Percentiles rank a stretch among this genome's conserved stretches.
Evolutionary conservation across 2,797 vertebrate genomes (phyloP).

Genomic region (Rhinogobio ventralis): DNA sequence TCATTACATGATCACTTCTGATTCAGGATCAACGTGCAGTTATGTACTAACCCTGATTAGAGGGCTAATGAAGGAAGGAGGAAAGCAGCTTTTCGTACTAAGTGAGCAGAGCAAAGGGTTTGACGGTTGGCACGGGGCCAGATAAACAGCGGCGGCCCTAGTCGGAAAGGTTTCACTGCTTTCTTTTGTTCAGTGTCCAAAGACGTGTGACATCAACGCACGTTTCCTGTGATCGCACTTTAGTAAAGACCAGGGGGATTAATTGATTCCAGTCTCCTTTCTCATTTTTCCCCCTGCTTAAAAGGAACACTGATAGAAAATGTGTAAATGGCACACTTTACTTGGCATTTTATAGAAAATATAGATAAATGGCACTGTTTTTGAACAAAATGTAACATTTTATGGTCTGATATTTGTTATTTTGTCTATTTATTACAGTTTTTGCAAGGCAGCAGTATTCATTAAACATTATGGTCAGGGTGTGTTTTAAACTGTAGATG

Average conservation of each 20-base stretch:
- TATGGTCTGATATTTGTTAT: neutral
- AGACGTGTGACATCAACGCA: slow-evolving; percentile 52
- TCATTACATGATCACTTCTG: slow-evolving; percentile 52
- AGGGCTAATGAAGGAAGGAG: slow-evolving; percentile 60
- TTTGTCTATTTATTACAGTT: neutral
- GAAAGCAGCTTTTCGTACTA: slow-evolving; percentile 58
- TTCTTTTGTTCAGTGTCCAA: slow-evolving; percentile 56
- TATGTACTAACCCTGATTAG: slow-evolving; percentile 57
- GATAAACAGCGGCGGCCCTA: slow-evolving; percentile 47
- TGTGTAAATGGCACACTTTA: neutral
- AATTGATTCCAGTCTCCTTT: slow-evolving; percentile 41
- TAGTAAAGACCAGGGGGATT: slow-evolving; percentile 50
- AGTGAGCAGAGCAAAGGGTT: slow-evolving; percentile 52
- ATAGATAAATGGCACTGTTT: neutral
- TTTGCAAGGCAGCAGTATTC: neutral
- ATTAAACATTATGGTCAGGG: neutral
- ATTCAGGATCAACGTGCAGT: slow-evolving; percentile 47
- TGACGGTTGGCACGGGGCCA: slow-evolving; percentile 50
- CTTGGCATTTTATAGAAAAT: neutral
- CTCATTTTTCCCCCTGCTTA: neutral
- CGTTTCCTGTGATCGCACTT: slow-evolving; percentile 48
- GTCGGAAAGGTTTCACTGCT: slow-evolving; percentile 48
- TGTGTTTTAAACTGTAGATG: neutral
- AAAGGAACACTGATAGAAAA: slow-evolving; percentile 2
- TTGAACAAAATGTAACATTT: neutral